Base-by-base conservation (phyloP, 2,888 invertebrate genomes). In the Heliconius ethilla region DNA sequence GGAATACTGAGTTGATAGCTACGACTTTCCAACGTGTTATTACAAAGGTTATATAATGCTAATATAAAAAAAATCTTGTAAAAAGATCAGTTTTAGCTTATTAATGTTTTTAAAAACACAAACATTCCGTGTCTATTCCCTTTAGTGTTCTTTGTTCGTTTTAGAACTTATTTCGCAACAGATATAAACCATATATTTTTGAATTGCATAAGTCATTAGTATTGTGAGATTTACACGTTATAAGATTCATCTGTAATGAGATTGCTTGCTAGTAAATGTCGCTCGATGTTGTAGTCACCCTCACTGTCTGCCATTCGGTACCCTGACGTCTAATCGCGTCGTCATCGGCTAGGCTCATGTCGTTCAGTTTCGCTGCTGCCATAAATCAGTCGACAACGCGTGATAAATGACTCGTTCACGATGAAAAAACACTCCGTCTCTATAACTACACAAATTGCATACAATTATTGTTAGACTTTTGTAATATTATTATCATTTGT, bases 351-450 rank as follows among this genome's bases (percentile, higher is more conserved):
- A 85, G 89, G 87, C 88, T 87, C 85, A 86, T 87, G 90, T 91
- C 91, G 88, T 89, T 86, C 85, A 89, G 87, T 87, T 87, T 87
- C 89, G 87, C 87, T 87, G 82, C 87, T 87, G 88, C 90, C 91
- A 92, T 93, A 92, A 93, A 94, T 94, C 93, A 93, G 92, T 89
- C 90, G 89, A 87, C 89, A 86, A 87, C 85, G 85, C 87, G 88
- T 92, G 92, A 92, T 92, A 86, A 89, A 92, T 92, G 91, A 89
- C 88, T 85, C 86, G 87, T 87, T 86, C 84, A 83, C 85, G 82
- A 84, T 85, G 86, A 89, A 91, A 91, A 92, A 90, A 87, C 85
- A 84, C 83, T 81, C 80, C 81, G 79, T 80, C 79, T 70, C 72
- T 78, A 51, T 77, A 59, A n/a, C 59, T 59, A 79, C 51, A 80